These are phyloP conservation scores for Parus major DNA, from an alignment of 2,113 vertebrate genomes.

Conservation along the genomic window DNA sequence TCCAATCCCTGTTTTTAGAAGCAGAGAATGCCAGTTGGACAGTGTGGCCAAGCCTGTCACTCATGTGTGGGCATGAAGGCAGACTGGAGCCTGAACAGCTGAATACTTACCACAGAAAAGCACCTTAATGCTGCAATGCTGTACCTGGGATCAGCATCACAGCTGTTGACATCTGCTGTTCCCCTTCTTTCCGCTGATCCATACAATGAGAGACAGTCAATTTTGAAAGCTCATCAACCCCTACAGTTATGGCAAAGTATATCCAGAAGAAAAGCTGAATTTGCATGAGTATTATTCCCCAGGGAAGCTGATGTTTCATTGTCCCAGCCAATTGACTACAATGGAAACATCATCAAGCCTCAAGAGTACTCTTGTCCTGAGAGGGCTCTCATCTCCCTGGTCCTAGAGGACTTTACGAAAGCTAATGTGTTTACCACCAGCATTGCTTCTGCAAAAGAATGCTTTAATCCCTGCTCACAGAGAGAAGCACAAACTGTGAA, in stretches of 20 bases:
- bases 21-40: not conserved
- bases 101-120: not conserved
- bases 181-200: not conserved
- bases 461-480: not conserved
- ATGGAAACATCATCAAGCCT: not conserved
- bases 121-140: not conserved
- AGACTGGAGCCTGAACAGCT: not conserved
- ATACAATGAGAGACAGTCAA: not conserved
- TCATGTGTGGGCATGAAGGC: fast-evolving
- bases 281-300: not conserved
- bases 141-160: not conserved
- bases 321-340: not conserved
- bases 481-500: not conserved
- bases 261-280: not conserved
- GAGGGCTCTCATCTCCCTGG: not conserved
- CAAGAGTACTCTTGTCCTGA: not conserved
- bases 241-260: not conserved
- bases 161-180: not conserved
- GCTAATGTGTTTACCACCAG: not conserved
- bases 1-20: not conserved
- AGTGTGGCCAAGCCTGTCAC: not conserved
- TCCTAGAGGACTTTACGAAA: not conserved
- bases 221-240: not conserved
- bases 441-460: not conserved
- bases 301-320: not conserved